phyloP scores from a whole-genome alignment of 2,888 invertebrate genomes.

The Cremastobaeus sp. region DNA sequence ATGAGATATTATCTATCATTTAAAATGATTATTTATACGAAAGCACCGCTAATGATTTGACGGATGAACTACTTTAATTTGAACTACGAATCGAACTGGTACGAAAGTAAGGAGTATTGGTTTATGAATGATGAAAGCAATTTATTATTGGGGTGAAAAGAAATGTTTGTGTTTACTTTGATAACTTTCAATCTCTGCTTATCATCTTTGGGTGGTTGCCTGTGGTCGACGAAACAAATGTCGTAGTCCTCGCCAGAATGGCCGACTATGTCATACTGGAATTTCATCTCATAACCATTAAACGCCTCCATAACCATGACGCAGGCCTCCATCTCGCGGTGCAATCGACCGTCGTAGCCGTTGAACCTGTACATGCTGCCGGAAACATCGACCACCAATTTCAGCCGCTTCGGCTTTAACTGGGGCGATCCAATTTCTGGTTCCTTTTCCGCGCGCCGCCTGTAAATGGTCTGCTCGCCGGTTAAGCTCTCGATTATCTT shows the following conservation, averaged over 20 bases:
- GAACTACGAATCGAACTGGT: too few relatives aligned
- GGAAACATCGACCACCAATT: constrained; percentile 94
- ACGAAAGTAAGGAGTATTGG: too few relatives aligned
- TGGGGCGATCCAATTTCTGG: constrained; percentile 93
- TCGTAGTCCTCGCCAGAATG: constrained; percentile 95
- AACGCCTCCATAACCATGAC: constrained; percentile 95
- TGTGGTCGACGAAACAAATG: constrained; percentile 84
- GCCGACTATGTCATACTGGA: constrained; percentile 94
- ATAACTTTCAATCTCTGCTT: constrained; percentile 91
- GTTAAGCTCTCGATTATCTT: constrained; percentile 96
- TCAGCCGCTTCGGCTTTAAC: constrained; percentile 91
- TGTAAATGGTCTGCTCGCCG: constrained; percentile 95
- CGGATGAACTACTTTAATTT: too few relatives aligned
- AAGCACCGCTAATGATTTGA: too few relatives aligned
- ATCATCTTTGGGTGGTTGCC: constrained; percentile 90
- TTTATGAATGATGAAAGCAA: too few relatives aligned
- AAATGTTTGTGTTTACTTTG: too few relatives aligned
- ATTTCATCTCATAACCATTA: constrained; percentile 91
- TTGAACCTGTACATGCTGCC: constrained; percentile 99
- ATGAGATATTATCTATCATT: too few relatives aligned
- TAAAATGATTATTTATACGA: too few relatives aligned
- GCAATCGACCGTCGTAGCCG: constrained; percentile 94
- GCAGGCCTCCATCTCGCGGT: constrained; percentile 93
- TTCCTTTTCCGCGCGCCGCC: constrained; percentile 89
- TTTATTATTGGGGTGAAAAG: too few relatives aligned